These are phyloP conservation scores for Drymodes brunneopygia DNA, from an alignment of 2,113 vertebrate species.

Conservation along the genomic window DNA sequence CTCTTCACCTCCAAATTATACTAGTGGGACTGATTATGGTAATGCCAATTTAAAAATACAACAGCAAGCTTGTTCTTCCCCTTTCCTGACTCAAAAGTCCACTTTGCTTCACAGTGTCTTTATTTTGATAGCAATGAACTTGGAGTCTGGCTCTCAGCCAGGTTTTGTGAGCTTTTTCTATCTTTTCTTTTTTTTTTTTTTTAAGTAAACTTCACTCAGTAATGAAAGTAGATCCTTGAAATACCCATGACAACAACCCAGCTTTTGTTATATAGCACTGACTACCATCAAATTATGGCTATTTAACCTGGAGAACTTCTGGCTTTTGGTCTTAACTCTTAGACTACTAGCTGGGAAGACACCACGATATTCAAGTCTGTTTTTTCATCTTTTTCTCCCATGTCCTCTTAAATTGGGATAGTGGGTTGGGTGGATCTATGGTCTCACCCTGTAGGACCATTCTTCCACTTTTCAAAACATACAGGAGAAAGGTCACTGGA, in stretches of 20 bases:
- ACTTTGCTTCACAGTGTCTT: neutral
- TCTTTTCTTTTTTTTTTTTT: neutral
- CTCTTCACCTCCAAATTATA: neutral
- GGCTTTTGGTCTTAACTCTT: neutral
- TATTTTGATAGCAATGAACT: neutral
- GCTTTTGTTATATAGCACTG: neutral
- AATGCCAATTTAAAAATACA: neutral
- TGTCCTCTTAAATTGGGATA: neutral
- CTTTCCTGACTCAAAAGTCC: neutral
- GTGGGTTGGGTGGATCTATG: neutral
- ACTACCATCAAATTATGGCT: neutral
- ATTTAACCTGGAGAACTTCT: neutral
- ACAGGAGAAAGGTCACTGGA: neutral
- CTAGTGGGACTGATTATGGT: neutral
- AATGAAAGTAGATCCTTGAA: neutral
- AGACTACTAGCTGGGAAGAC: neutral
- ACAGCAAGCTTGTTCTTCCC: neutral
- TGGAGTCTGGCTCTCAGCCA: neutral
- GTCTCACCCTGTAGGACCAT: neutral
- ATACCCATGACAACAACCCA: neutral
- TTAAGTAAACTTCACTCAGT: rapidly evolving
- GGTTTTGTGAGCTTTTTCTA: neutral
- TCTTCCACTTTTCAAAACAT: neutral
- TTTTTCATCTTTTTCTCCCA: neutral
- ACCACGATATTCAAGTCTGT: neutral